Base-by-base conservation (phyloP, 1,140 invertebrate species). In the Sitophilus oryzae region DNA sequence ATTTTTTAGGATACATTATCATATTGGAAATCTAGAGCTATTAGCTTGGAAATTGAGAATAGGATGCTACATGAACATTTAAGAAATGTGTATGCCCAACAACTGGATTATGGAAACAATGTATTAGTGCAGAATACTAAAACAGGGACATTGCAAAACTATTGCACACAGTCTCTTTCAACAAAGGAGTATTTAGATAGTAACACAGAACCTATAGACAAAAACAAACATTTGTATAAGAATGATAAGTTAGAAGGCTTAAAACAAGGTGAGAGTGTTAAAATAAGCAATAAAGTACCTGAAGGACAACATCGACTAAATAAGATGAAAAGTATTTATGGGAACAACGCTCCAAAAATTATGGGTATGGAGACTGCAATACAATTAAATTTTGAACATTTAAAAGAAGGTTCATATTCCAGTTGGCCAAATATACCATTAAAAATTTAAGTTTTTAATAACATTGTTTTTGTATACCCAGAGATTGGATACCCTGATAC, bases 401-500 rank as follows among this genome's bases (percentile, higher is more conserved):
- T 80, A 51, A 73, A 76, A 61, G 83, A 86, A 66, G 62, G 73
- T 11, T 82, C 83, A 59, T 80, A 84, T 14, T 71, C 76, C 40
- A 77, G 80, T 47, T 89, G 86, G 88, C 86, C 87, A 0, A 83
- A 83, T 68, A 82, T 89, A 64, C 85, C 86, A 11, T 72, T 89
- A 30, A 85, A 78, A 45, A 47, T 68, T 25, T 64, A 55, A 61
- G 45, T 54, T 45, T 11, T 11, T n/a, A n/a, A n/a, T n/a, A n/a
- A n/a, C n/a, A n/a, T n/a, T n/a, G n/a, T n/a, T n/a, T n/a, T n/a
- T n/a, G n/a, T n/a, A n/a, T n/a, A n/a, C n/a, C n/a, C n/a, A n/a
- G n/a, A n/a, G n/a, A n/a, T n/a, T n/a, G n/a, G n/a, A n/a, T n/a
- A n/a, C n/a, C n/a, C n/a, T n/a, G n/a, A n/a, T n/a, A n/a, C n/a